A percentile compares a stretch with the other conserved stretches of the same genome.
Evolutionary conservation across 1,140 invertebrate species (phyloP).

Genomic region (Frieseomelitta varia): DNA sequence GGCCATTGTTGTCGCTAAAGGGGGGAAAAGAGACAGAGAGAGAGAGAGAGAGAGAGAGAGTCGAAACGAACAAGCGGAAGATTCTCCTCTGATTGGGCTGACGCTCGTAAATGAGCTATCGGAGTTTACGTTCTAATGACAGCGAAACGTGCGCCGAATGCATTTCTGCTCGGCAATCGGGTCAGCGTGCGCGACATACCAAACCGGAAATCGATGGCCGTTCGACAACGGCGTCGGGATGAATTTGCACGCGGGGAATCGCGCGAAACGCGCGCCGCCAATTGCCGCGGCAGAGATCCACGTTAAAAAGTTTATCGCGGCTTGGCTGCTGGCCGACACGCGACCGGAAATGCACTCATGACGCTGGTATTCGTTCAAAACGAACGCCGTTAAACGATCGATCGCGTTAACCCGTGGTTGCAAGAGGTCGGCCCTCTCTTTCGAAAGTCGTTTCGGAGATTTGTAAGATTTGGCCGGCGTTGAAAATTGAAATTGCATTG

Average conservation of each 20-base stretch:
- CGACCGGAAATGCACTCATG: conserved; percentile 34
- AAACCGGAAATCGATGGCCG: conserved; percentile 61
- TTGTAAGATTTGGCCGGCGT: too few relatives aligned
- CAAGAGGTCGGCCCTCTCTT: neutral
- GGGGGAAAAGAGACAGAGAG: too few relatives aligned
- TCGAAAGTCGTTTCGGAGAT: neutral
- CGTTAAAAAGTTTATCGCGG: conserved; percentile 51
- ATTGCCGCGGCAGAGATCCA: neutral
- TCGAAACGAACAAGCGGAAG: conserved; percentile 48
- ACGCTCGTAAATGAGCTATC: conserved; percentile 59
- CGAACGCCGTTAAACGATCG: conserved; percentile 37
- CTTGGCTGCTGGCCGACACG: neutral
- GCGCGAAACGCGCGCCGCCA: conserved; percentile 11
- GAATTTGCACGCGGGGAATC: conserved; percentile 37
- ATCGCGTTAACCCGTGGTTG: neutral
- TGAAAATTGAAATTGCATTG: too few relatives aligned
- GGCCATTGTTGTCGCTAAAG: conserved; percentile 11
- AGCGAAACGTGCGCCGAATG: conserved; percentile 63
- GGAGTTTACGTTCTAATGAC: conserved; percentile 70
- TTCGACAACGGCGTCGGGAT: conserved; percentile 40
- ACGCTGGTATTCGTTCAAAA: conserved; percentile 9
- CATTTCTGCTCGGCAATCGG: conserved; percentile 60
- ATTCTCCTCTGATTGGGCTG: conserved; percentile 41
- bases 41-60: too few relatives aligned
- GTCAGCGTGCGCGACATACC: conserved; percentile 43